Base-by-base conservation (phyloP, 2,888 invertebrate genomes). In the Pyrochroa serraticornis region DNA sequence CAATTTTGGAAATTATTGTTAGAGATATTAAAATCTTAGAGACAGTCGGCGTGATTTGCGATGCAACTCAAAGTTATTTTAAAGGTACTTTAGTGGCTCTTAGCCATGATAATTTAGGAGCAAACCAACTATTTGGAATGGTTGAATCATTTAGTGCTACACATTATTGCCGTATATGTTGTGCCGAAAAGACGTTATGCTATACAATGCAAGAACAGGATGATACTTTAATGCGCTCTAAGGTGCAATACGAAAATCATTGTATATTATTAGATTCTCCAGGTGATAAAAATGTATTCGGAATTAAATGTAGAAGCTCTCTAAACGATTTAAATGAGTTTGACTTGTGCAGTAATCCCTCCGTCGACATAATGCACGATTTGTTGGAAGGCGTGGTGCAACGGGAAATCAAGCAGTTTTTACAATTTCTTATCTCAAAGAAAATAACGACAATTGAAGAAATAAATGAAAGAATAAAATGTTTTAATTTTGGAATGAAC, bases 281-380 rank as follows among this genome's bases (percentile, higher is more conserved):
- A 36, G 36, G 55, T 38, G 32, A 59, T 35, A 48, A 35, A 35
- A 45, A 44, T 36, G 39, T 10, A 13, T 55, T 13, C 46, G 61
- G 58, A 1, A 34, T 63, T 10, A 63, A 58, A 46, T 13, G 36
- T 13, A 35, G 22, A 30, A 48, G 49, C 39, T 14, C 41, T 7
- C 43, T 59, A 3, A 66, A 66, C 47, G 46, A 63, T 30, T 48
- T 66, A 36, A 50, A 49, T 0, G 46, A 55, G 51, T 66, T 62
- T 58, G 47, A 63, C 14, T 36, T 60, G 12, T 44, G 37, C 43
- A 47, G 57, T 7, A 52, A 44, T 22, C 46, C 51, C 7, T 51
- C 65, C 1, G 61, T 56, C 7, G 65, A 68, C 42, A 64, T 67
- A 22, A 66, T 68, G 66, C 68, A 67, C 36, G 66, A 68, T 54